phyloP scores from a whole-genome alignment of 2,888 invertebrate genomes.

The Cylloceria caligata region DNA sequence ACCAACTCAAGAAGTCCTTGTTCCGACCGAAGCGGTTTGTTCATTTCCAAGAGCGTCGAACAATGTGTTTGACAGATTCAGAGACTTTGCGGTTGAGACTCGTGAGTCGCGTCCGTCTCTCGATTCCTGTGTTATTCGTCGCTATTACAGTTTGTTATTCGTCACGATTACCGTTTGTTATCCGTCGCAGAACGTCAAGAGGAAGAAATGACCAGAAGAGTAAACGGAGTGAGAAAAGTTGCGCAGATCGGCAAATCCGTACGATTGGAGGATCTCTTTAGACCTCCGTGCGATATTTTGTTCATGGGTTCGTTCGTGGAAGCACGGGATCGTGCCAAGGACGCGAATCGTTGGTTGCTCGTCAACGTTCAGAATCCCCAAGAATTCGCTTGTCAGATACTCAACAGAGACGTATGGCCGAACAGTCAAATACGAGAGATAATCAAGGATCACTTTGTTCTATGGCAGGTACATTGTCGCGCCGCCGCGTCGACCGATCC shows the following conservation, averaged over 20 bases:
- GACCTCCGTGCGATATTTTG: constrained; percentile 89
- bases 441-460: constrained; percentile 88
- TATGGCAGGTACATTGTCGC: constrained; percentile 87
- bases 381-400: constrained; percentile 89
- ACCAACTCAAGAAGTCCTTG: constrained; percentile 81
- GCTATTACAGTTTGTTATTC: no score
- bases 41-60: constrained; percentile 79
- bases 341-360: constrained; percentile 88
- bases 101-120: constrained; percentile 71
- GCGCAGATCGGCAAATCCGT: constrained; percentile 84
- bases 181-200: constrained; percentile 79
- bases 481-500: not conserved
- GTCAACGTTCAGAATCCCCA: constrained; percentile 90
- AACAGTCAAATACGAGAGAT: constrained; percentile 87
- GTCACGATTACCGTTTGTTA: not conserved
- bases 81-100: constrained; percentile 83
- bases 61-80: constrained; percentile 82
- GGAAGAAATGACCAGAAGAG: constrained; percentile 82
- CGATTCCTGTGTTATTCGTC: not conserved
- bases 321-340: constrained; percentile 86
- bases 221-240: constrained; percentile 76
- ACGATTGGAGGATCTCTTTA: constrained; percentile 89
- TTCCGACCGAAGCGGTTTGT: constrained; percentile 79
- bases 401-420: constrained; percentile 91
- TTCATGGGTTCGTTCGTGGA: constrained; percentile 87